phyloP scores from a whole-genome alignment of 1,140 invertebrate genomes.

The Lysiphlebus fabarum region DNA sequence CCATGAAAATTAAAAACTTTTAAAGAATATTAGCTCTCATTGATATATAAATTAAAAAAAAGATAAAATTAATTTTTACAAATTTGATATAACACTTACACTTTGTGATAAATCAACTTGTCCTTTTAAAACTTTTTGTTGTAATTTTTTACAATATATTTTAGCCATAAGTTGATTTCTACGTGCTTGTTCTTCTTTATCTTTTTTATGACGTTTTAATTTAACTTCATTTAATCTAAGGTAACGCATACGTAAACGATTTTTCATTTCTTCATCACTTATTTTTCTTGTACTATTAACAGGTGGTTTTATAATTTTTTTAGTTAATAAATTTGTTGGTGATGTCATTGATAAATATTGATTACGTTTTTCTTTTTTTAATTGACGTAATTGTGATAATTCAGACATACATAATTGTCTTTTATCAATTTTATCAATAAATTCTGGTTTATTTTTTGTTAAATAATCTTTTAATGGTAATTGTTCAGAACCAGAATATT shows the following conservation, averaged over 20 bases:
- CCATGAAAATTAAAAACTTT: no score
- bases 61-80: constrained; percentile 21
- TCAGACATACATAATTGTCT: constrained; percentile 49
- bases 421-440: constrained; percentile 48
- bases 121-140: constrained; percentile 54
- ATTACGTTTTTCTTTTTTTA: constrained; percentile 45
- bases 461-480: constrained; percentile 46
- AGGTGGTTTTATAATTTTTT: constrained; percentile 33
- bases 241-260: constrained; percentile 54
- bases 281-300: constrained; percentile 47
- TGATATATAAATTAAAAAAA: background rate
- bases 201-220: constrained; percentile 48
- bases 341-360: constrained; percentile 46
- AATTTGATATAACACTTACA: constrained; percentile 53
- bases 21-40: no score
- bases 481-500: no score
- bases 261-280: constrained; percentile 50
- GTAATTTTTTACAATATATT: constrained; percentile 58
- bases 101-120: constrained; percentile 57
- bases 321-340: constrained; percentile 32
- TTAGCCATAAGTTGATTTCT: constrained; percentile 59
- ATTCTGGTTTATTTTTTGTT: constrained; percentile 47
- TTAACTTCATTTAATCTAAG: constrained; percentile 52
- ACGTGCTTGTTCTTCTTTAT: constrained; percentile 52
- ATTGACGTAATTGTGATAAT: constrained; percentile 44